These are phyloP conservation scores for Lethocerus indicus DNA, from an alignment of 1,140 invertebrate species.

Conservation along the genomic window DNA sequence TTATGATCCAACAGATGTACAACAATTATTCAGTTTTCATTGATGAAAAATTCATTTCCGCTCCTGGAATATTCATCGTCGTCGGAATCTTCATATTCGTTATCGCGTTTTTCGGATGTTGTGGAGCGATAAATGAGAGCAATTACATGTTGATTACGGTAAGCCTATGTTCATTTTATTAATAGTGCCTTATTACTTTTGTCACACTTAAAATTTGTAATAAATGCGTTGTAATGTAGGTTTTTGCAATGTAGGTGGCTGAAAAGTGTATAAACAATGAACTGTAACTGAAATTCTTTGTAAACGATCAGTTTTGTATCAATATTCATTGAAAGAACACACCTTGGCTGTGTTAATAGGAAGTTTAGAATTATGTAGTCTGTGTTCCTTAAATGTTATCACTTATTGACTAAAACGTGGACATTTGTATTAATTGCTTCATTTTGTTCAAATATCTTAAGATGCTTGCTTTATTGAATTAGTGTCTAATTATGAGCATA, in stretches of 20 bases:
- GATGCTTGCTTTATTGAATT: background rate
- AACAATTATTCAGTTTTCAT: conserved; percentile 49
- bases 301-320: no score
- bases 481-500: background rate
- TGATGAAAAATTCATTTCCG: conserved; percentile 49
- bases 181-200: background rate
- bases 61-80: conserved; percentile 56
- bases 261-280: no score
- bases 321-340: no score
- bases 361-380: no score
- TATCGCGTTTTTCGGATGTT: conserved; percentile 71
- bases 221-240: no score
- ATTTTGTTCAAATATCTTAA: background rate
- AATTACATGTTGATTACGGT: conserved; percentile 69
- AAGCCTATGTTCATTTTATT: conserved; percentile 11
- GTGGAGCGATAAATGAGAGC: conserved; percentile 64
- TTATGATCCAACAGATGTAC: conserved; percentile 43
- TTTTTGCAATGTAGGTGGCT: no score
- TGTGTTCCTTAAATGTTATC: no score
- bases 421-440: background rate
- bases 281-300: no score
- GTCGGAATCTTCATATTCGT: conserved; percentile 55
- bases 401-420: no score
- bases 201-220: background rate
- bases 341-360: no score